Conservation (phyloP, 2,888 invertebrate genomes). For the Nipponacmea schrenckii region DNA sequence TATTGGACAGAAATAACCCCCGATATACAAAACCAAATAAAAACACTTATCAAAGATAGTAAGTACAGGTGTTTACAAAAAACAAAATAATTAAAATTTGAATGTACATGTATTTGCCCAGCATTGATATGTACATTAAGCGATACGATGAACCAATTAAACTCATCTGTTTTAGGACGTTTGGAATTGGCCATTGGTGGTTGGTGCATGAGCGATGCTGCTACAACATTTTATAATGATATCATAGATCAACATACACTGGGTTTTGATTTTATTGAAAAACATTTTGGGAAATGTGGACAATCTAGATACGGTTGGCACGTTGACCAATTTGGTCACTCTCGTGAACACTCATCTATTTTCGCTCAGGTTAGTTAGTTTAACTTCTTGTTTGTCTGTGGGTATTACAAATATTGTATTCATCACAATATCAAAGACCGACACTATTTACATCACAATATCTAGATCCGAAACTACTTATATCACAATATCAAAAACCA, state of each 20-base stretch:
- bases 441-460: too few species aligned
- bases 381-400: background rate
- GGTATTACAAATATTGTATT: too few species aligned
- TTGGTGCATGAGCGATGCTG: slow-evolving; percentile 73
- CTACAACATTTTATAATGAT: slow-evolving; percentile 71
- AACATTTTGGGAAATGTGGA: slow-evolving; percentile 74
- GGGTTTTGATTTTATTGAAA: slow-evolving; percentile 70
- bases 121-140: too few species aligned
- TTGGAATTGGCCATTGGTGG: slow-evolving; percentile 70
- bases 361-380: slow-evolving; percentile 68
- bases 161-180: slow-evolving; percentile 65
- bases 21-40: slow-evolving; percentile 73
- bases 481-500: background rate
- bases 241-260: slow-evolving; percentile 72
- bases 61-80: slow-evolving; percentile 17
- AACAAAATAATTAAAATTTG: too few species aligned
- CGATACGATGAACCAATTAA: too few species aligned
- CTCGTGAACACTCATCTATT: slow-evolving; percentile 83
- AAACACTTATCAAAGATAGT: slow-evolving; percentile 74
- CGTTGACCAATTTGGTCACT: slow-evolving; percentile 89
- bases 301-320: slow-evolving; percentile 85
- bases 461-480: too few species aligned
- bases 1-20: slow-evolving; percentile 83
- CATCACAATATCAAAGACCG: too few species aligned
- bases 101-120: too few species aligned